phyloP scores from a whole-genome alignment of 2,797 vertebrate genomes.

The Sebastes alutus region DNA sequence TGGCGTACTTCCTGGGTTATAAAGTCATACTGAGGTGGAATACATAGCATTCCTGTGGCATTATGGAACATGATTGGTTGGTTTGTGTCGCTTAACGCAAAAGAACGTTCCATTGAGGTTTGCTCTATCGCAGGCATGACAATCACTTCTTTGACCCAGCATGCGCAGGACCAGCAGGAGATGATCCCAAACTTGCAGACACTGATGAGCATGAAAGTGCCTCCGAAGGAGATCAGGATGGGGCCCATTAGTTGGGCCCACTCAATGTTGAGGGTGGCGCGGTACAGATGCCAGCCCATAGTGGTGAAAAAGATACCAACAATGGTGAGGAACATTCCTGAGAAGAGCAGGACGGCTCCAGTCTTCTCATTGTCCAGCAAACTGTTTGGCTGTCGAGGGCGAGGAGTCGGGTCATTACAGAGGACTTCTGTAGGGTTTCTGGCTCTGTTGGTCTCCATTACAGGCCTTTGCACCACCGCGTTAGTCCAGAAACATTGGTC shows the following conservation, averaged over 20 bases:
- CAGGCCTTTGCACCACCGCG: background rate
- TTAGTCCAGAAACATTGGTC: slow-evolving; percentile 9
- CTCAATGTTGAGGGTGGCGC: slow-evolving; percentile 68
- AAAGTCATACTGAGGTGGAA: slow-evolving; percentile 76
- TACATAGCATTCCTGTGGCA: slow-evolving; percentile 79
- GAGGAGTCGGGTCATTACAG: slow-evolving; percentile 70
- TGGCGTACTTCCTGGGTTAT: slow-evolving; percentile 62
- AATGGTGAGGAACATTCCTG: slow-evolving; percentile 84
- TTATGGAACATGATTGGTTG: slow-evolving; percentile 84
- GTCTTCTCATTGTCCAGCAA: slow-evolving; percentile 84
- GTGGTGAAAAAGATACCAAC: slow-evolving; percentile 84
- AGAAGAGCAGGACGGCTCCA: slow-evolving; percentile 82
- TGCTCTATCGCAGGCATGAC: slow-evolving; percentile 48
- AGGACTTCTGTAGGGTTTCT: background rate
- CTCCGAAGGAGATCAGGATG: slow-evolving; percentile 84
- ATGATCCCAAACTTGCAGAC: slow-evolving; percentile 85
- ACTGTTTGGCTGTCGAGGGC: slow-evolving; percentile 50
- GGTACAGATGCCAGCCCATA: slow-evolving; percentile 85
- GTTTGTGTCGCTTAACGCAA: slow-evolving; percentile 83
- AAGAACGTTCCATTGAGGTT: slow-evolving; percentile 68
- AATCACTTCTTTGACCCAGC: slow-evolving; percentile 60
- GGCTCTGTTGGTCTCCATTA: slow-evolving; percentile 2
- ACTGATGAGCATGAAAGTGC: slow-evolving; percentile 85
- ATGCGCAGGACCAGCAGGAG: slow-evolving; percentile 76
- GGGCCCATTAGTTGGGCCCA: slow-evolving; percentile 89